Evolutionary conservation across 2,888 invertebrate genomes (phyloP), one percentile per base, ranked within the genome.

Genomic region (Cephus rjabovi): DNA sequence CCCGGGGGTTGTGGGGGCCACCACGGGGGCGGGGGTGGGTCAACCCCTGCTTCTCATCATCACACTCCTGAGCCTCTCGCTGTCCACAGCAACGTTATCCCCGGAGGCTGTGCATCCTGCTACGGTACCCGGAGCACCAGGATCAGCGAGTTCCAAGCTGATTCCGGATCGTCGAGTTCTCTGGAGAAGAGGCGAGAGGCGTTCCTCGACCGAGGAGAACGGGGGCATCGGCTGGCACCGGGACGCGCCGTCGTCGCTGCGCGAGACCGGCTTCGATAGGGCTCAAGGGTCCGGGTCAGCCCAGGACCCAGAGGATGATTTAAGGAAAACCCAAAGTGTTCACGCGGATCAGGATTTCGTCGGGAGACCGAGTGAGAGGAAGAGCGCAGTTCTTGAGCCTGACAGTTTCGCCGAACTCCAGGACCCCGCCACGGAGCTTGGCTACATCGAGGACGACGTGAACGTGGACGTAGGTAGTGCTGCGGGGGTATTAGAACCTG

Each of bases 21-120:
- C 88, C 88, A 89, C 89, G 89, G 89, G 88, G 89, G 85, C 88
- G 88, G 88, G 89, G 89, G 89, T 89, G 88, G 89, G 86, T 80
- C 84, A 88, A 83, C 87, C 88, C 89, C 88, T 89, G 89, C 89
- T 89, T 86, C 85, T 89, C 87, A 87, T 89, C 86, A 86, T 89
- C 87, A 87, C 85, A 86, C 85, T 88, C 82, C 85, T 89, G 80
- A 84, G 87, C 83, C 82, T 78, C 85, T 80, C 81, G 79, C 75
- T 56, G 56, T 9, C 23, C 2, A 1, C 23, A 9, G 23, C 23
- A 0, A 23, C 56, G 9, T 23, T 56, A 23, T 23, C 56, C 23
- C 2, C 23, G 23, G 56, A 56, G 56, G 56, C 56, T 56, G 56
- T 56, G 56, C 2, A 56, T 23, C 23, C 56, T 56, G 23, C 9